Evolutionary conservation across 2,888 invertebrate genomes (phyloP), one percentile per base, ranked within the genome.

Genomic region (Colletes collaris): DNA sequence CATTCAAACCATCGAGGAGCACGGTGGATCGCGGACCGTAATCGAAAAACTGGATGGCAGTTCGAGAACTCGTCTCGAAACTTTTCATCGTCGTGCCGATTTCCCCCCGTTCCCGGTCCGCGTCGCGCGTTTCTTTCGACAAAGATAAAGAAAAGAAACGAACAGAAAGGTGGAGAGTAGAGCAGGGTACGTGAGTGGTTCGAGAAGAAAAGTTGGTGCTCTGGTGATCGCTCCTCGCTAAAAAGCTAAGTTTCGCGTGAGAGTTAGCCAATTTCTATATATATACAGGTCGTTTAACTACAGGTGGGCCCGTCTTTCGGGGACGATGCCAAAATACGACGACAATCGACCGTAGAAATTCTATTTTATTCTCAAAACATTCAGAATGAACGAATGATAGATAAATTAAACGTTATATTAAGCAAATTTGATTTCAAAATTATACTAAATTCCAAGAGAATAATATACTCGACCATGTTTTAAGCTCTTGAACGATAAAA

Each of bases 181-280:
- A 73, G 59, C 53, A 72, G 72, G 76, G 66, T 71, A 73, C 60
- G 84, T 82, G 82, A 84, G 75, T 72, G 72, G 74, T 75, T 68
- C 53, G 72, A 81, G 74, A 79, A 85, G 82, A 81, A 85, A 86
- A 86, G 86, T 85, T 82, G 81, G 87, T 87, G 90, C 87, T 82
- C 85, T 89, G 86, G 92, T 92, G 92, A 90, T 91, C 91, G 90
- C 89, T 91, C 89, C 89, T 91, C 90, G 91, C 92, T 92, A 92
- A 90, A 75, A 92, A 92, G 92, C 92, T 92, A 92, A 87, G 86
- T 87, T 87, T 89, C 89, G 90, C 90, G 90, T 90, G 90, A 89
- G 72, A 85, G 76, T 87, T 84, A 86, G 80, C 84, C 85, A 87
- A 87, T 40, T 40, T 40, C 4, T 40, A 40, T 40, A 40, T 40